Evolutionary conservation across 1,140 invertebrate genomes (phyloP).

Genomic region (Anthonomus grandis): DNA sequence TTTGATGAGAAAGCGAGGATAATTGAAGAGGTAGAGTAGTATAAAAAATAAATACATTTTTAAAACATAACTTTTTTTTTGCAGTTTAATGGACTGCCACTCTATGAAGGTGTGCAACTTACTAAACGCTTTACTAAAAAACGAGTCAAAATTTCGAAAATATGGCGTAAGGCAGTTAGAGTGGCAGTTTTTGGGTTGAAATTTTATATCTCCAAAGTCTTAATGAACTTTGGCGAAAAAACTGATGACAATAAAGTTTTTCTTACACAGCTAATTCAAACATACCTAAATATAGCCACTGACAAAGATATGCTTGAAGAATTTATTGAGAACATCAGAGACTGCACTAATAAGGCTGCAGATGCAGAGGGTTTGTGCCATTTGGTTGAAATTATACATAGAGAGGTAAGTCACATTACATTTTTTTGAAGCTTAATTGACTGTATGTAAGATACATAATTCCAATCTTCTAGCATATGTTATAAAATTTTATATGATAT

Average conservation of each 20-base stretch:
- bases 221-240: conserved; percentile 43
- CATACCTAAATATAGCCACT: conserved; percentile 27
- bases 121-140: conserved; percentile 45
- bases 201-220: conserved; percentile 41
- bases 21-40: conserved; percentile 36
- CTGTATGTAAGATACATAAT: no score
- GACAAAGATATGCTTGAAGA: conserved; percentile 28
- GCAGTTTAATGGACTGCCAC: conserved; percentile 41
- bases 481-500: no score
- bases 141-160: conserved; percentile 43
- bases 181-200: conserved; percentile 41
- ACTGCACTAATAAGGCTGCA: conserved; percentile 42
- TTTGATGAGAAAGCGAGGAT: conserved; percentile 38
- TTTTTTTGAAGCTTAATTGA: no score
- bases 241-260: conserved; percentile 34
- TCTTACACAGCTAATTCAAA: conserved; percentile 35
- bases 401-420: conserved; percentile 42
- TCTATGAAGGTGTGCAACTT: conserved; percentile 40
- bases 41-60: conserved; percentile 1
- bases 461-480: no score
- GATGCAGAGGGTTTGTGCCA: conserved; percentile 42
- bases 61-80: conserved; percentile 23
- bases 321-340: conserved; percentile 35
- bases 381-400: conserved; percentile 40
- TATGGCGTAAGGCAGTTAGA: conserved; percentile 41